Evolutionary conservation across 2,113 vertebrate genomes (phyloP).

Genomic region (Grantiella picta): DNA sequence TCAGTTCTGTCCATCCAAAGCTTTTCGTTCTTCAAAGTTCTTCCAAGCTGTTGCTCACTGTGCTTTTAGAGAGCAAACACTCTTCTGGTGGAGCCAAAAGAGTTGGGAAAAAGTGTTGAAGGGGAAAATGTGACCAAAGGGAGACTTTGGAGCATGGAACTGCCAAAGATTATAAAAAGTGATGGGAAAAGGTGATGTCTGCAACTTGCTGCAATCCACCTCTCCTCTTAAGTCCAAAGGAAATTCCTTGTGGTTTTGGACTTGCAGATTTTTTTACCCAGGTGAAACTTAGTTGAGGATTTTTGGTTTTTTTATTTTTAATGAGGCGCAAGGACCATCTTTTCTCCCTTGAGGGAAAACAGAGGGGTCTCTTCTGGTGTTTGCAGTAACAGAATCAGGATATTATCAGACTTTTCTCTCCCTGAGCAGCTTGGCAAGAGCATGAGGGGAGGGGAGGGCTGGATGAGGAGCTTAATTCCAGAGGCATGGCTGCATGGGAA

Average conservation of each 20-base stretch:
- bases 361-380: background rate
- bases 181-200: background rate
- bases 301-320: background rate
- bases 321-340: background rate
- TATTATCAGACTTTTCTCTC: background rate
- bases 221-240: background rate
- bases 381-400: background rate
- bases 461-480: background rate
- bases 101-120: background rate
- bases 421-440: background rate
- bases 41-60: background rate
- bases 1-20: background rate
- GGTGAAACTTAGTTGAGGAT: background rate
- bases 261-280: background rate
- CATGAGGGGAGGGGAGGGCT: background rate
- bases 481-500: background rate
- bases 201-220: background rate
- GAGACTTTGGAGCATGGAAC: background rate
- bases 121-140: background rate
- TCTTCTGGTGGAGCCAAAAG: background rate
- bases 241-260: background rate
- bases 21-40: background rate
- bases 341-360: background rate
- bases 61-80: background rate
- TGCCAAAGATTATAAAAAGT: background rate